Percentiles rank a stretch among this genome's conserved stretches.
These are phyloP conservation scores for Uria lomvia DNA, from an alignment of 2,113 vertebrate genomes.

Conservation along the genomic window DNA sequence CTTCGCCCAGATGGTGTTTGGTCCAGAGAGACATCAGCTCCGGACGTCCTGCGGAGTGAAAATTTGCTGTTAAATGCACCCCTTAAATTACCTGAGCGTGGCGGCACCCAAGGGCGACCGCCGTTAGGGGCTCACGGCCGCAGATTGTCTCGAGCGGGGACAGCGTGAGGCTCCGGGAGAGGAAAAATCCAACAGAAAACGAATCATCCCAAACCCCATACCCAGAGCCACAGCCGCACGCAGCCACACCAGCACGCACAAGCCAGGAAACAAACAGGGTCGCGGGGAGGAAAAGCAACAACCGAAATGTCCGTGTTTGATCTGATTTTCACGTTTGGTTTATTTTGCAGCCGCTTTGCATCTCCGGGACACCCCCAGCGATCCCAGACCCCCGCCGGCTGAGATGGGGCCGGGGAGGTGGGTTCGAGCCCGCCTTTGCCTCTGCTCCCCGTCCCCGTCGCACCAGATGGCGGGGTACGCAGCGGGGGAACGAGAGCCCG, in stretches of 20 bases:
- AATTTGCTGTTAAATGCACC: background rate
- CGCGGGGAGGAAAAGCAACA: background rate
- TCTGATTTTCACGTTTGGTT: background rate
- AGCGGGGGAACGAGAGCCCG: fast-evolving
- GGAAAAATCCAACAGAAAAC: background rate
- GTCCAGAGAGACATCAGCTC: background rate
- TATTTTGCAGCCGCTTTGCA: background rate
- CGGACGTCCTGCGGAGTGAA: background rate
- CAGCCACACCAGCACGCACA: fast-evolving
- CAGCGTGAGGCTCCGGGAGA: background rate
- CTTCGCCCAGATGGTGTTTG: background rate
- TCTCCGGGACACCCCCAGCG: fast-evolving
- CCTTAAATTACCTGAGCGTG: fast-evolving
- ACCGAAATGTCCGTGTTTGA: background rate
- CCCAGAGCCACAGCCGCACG: too few relatives aligned
- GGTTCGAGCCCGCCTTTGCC: background rate
- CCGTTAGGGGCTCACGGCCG: fast-evolving
- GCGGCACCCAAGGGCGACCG: fast-evolving
- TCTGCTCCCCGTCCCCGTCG: background rate
- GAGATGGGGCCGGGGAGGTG: too few relatives aligned
- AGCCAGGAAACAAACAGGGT: background rate
- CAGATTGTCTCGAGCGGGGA: background rate
- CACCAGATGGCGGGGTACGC: fast-evolving
- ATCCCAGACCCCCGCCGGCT: background rate
- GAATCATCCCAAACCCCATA: fast-evolving